Percentiles rank a stretch among this genome's conserved stretches.
Conservation (phyloP, 92 coral and sea anemone species). For the Blastomussa wellsi region DNA sequence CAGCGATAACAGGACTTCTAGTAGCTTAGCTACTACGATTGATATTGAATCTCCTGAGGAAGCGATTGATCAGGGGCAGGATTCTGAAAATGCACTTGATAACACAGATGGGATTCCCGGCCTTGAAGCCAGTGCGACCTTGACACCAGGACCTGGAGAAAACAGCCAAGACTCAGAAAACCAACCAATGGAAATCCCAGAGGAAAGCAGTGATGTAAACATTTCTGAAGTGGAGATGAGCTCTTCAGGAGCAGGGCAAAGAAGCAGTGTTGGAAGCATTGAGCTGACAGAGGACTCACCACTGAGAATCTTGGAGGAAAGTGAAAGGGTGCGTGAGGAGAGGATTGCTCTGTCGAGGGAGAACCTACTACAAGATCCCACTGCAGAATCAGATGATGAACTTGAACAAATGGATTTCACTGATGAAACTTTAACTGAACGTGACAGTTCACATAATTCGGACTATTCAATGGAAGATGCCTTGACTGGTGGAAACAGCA, state of each 20-base stretch:
- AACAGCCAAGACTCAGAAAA: neutral
- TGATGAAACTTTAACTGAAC: constrained; percentile 30
- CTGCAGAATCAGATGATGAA: constrained; percentile 45
- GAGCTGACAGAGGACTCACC: constrained; percentile 91
- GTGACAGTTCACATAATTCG: constrained; percentile 20
- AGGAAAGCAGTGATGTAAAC: neutral
- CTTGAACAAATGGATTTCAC: constrained; percentile 61
- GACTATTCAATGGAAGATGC: constrained; percentile 39
- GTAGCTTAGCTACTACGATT: constrained; percentile 6
- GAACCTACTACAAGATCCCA: constrained; percentile 46
- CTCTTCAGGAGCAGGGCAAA: constrained; percentile 20
- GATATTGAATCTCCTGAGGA: constrained; percentile 26
- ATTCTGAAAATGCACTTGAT: neutral
- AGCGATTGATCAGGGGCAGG: constrained; percentile 3
- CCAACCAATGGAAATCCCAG: constrained; percentile 50
- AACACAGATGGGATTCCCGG: neutral
- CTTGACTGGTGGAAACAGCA: neutral
- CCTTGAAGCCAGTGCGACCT: neutral
- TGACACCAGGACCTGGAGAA: neutral
- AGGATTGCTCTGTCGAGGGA: constrained; percentile 59
- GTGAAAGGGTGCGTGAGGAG: constrained; percentile 71
- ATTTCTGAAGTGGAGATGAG: constrained; percentile 26
- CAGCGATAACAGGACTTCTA: constrained; percentile 14
- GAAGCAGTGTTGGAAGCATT: constrained; percentile 61
- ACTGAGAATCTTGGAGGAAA: constrained; percentile 80